These are phyloP conservation scores for Epizoanthus illoricatus DNA, from an alignment of 92 coral and sea anemone species.

Conservation along the genomic window DNA sequence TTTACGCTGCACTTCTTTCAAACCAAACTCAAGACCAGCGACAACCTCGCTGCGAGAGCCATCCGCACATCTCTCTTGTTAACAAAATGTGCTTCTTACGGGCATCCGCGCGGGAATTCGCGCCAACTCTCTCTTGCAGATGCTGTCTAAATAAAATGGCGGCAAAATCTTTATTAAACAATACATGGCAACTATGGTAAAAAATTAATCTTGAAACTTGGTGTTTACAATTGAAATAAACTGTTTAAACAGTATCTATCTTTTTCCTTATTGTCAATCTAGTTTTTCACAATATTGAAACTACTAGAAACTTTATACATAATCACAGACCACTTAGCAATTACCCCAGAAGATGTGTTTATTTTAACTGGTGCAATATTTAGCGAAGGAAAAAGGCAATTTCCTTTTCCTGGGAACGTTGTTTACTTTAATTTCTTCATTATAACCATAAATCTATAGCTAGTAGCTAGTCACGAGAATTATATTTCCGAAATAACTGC, in stretches of 20 bases:
- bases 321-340: not conserved
- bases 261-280: not conserved
- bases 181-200: not conserved
- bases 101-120: no score
- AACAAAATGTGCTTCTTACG: no score
- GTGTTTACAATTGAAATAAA: not conserved
- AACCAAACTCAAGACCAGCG: no score
- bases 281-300: not conserved
- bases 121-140: not conserved
- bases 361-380: not conserved
- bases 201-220: not conserved
- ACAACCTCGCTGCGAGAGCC: no score
- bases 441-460: no score
- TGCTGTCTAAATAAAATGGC: not conserved
- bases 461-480: no score
- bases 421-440: not conserved
- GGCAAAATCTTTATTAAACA: not conserved
- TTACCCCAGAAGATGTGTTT: not conserved
- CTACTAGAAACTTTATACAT: not conserved
- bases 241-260: not conserved
- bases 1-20: no score
- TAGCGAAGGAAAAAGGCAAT: not conserved
- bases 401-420: not conserved
- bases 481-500: no score
- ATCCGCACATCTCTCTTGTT: no score